Base-by-base conservation (phyloP, 2,797 vertebrate genomes). In the Anguilla pacifica region DNA sequence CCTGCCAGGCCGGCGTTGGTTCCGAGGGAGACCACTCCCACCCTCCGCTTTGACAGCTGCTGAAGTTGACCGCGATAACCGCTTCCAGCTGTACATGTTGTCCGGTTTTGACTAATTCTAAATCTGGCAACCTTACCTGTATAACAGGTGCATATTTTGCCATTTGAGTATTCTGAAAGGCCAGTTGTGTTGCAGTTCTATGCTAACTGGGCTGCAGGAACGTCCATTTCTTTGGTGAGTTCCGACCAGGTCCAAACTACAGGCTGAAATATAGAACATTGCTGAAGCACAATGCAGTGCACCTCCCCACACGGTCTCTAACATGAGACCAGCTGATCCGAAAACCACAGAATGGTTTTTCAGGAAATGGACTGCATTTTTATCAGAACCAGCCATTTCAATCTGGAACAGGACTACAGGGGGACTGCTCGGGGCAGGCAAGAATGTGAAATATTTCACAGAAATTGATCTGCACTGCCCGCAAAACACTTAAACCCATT, bases 401-500 rank as follows among this genome's bases (percentile, higher is more conserved):
- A 84, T 59, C 55, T 49, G 35, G 67, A 90, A 77, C 57, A 83
- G 49, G 77, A 86, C 57, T 83, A 83, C 57, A 83, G 17, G 77
- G 70, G 86, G 70, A 86, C 82, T 84, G 86, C 86, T 85, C 88
- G 84, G 31, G 55, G 55, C 55, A 87, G 85, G 28, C 35, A 89
- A 28, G 59, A 86, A 89, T 88, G 87, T 87, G 89, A 90, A 86
- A 85, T 91, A 90, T 91, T 91, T 91, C 88, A 93, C 88, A 90
- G 90, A 86, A 92, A 90, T 87, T 90, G 91, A 93, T 90, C 89
- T 87, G 87, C 70, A 89, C 87, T 91, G 46, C 11, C 81, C 89
- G 90, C 28, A 31, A 92, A 91, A 83, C 86, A 87, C 15, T 35
- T 88, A 92, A 88, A 90, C 87, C 31, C 92, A 91, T 87, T 57